Base-by-base conservation (phyloP, 2,888 invertebrate species). In the Athetis lepigone region DNA sequence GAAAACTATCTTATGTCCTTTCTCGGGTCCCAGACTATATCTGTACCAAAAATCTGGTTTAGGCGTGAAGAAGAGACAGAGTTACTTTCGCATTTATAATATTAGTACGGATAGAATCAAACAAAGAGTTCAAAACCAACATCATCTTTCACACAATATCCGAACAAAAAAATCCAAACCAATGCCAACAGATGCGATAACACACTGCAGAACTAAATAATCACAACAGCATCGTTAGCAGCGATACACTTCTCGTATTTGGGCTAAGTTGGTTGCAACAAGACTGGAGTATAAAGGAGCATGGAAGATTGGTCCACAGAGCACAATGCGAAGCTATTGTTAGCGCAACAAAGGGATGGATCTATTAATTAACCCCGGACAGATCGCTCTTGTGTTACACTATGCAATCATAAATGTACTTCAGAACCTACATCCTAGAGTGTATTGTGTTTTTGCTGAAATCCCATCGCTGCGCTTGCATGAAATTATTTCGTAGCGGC, bases 361-460 rank as follows among this genome's bases (percentile, higher is more conserved):
- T 84, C 88, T 86, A 90, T 89, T 89, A 90, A 90, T 91, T 90
- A 90, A 86, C 86, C 77, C 77, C 67, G 71, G 85, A 85, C 85
- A 83, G 84, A 88, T 86, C 74, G 81, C 81, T 83, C 80, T 74
- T 80, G 72, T 70, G 70, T 61, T 61, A 74, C 75, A 71, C 72
- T 78, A 75, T 77, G 64, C 68, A 77, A 70, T 70, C 71, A 74
- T 79, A 77, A 76, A 76, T 50, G 76, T 64, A 63, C 72, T 68
- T 51, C 72, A 61, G 66, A 49, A 54, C 63, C 45, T 62, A 50
- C 50, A 49, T 50, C 21, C 39, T 33, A n/a, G 29, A 29, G 29
- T 8, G 43, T 21, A 25, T 60, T 47, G 62, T 63, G 40, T 42
- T 50, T 57, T 72, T 75, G 52, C 40, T 63, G 9, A 43, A 43